Evolutionary conservation across 2,113 vertebrate genomes (phyloP), one percentile per base, ranked within the genome.

Genomic region (Thalassoma bifasciatum): DNA sequence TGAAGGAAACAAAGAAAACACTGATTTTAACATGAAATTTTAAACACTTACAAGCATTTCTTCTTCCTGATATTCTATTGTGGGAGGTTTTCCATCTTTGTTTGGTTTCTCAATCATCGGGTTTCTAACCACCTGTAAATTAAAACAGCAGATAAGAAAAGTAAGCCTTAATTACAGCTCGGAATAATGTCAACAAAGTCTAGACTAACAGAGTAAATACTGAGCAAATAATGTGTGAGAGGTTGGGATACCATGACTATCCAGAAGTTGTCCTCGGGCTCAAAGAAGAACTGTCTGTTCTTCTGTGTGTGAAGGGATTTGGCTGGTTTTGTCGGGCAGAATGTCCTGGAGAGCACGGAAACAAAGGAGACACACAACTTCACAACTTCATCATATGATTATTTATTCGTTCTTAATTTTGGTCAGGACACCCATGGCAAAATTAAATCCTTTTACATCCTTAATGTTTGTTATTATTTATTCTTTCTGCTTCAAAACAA

Each of bases 261-360:
- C 98, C 98, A 99, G 92, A 98, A 99, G 83, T 94, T 95, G 75
- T 97, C 97, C 88, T 99, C 98, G 0, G 98, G 94, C 84, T 99
- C 98, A 68, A 95, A 95, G 93, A 99, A 99, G 91, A 99, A 98
- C 65, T 99, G 98, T 21, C 97, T 95, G 0, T 99, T 99, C 89
- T 99, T 99, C 94, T 99, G 98, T 0, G 98, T 99, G 77, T 99
- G 98, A 44, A 99, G 93, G 22, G 98, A 99, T 91, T 99, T 98
- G 21, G 97, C 98, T 86, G 98, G 98, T 91, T 98, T 98, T 71
- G 95, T 96, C 72, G 97, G 96, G 91, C 96, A 98, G 82, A 99
- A 99, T 6, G 98, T 99, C 91, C 98, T 99, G 68, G 6, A 92
- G 83, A 75, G 47, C 10, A 37, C 51, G 24, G 66, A 37, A 23